Evolutionary conservation across 2,113 vertebrate species (phyloP).

Genomic region (Rhynchopsitta pachyrhyncha): DNA sequence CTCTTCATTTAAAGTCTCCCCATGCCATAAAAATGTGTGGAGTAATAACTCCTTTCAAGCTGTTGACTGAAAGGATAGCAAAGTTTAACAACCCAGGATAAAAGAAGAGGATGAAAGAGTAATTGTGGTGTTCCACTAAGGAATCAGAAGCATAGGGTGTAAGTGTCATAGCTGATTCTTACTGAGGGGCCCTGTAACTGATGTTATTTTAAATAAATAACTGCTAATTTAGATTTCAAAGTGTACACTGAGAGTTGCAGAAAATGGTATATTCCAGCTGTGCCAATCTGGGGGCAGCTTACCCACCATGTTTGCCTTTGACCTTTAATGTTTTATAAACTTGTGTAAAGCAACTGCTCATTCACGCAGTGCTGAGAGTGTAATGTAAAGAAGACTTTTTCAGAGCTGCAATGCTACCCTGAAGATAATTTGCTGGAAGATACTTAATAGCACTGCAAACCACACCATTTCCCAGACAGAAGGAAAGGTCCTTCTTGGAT

Average conservation of each 20-base stretch:
- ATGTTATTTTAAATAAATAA: not conserved
- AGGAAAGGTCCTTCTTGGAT: not conserved
- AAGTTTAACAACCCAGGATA: not conserved
- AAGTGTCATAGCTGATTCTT: not conserved
- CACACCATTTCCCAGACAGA: not conserved
- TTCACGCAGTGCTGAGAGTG: not conserved
- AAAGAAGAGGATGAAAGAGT: not conserved
- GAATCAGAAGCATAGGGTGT: not conserved
- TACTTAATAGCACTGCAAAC: not conserved
- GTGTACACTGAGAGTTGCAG: not conserved
- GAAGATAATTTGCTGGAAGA: not conserved
- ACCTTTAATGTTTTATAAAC: not conserved
- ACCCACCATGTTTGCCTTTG: not conserved
- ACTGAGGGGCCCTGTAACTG: not conserved
- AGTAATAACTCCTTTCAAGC: not conserved
- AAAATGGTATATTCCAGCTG: not conserved
- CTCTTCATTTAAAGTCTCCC: not conserved
- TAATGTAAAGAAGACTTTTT: not conserved
- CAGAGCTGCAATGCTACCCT: not conserved
- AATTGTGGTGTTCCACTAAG: not conserved
- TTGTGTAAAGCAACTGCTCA: not conserved
- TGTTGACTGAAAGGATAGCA: not conserved
- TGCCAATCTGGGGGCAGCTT: not conserved
- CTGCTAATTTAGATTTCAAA: not conserved
- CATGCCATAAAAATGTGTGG: not conserved